phyloP scores from a whole-genome alignment of 2,888 invertebrate species.

The Cheiracanthium punctorium region DNA sequence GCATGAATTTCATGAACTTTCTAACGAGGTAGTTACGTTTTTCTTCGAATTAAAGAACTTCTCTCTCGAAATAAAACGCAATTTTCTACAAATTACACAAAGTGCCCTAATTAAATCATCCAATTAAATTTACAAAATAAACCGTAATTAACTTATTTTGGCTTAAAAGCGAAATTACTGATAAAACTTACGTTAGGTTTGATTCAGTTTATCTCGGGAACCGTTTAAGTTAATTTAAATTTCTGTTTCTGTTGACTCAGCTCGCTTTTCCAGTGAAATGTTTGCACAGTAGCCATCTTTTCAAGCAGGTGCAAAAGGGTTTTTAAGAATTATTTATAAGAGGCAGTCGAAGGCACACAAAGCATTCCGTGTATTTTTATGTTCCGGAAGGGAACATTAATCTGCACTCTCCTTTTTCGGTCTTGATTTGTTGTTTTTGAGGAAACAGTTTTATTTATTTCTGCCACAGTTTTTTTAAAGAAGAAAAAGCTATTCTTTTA shows the following conservation, averaged over 20 bases:
- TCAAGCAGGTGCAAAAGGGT: slow-evolving; percentile 15
- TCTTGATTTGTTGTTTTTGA: slow-evolving; percentile 12
- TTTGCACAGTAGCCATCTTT: background rate
- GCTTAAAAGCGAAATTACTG: slow-evolving; percentile 10
- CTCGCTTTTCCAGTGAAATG: background rate
- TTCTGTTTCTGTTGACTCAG: background rate
- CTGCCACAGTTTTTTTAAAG: slow-evolving; percentile 18
- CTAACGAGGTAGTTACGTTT: slow-evolving; percentile 10
- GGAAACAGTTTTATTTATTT: background rate
- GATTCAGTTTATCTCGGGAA: background rate
- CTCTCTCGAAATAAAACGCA: background rate
- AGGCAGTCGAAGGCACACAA: slow-evolving; percentile 9
- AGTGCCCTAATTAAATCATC: slow-evolving; percentile 7
- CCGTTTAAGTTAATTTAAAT: slow-evolving; percentile 4
- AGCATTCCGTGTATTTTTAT: slow-evolving; percentile 31
- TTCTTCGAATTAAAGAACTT: slow-evolving; percentile 4
- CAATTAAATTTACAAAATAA: slow-evolving; percentile 16
- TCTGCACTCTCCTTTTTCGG: slow-evolving; percentile 24
- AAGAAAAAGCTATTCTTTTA: slow-evolving; percentile 44
- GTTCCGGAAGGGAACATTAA: slow-evolving; percentile 22
- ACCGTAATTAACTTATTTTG: slow-evolving; percentile 11
- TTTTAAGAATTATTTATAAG: slow-evolving; percentile 22
- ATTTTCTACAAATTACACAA: slow-evolving; percentile 10
- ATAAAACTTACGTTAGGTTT: slow-evolving; percentile 10
- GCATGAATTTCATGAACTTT: background rate